A percentile compares a stretch with the other conserved stretches of the same genome.
Conservation (phyloP, 2,797 vertebrate species). For the Monodelphis domestica region DNA sequence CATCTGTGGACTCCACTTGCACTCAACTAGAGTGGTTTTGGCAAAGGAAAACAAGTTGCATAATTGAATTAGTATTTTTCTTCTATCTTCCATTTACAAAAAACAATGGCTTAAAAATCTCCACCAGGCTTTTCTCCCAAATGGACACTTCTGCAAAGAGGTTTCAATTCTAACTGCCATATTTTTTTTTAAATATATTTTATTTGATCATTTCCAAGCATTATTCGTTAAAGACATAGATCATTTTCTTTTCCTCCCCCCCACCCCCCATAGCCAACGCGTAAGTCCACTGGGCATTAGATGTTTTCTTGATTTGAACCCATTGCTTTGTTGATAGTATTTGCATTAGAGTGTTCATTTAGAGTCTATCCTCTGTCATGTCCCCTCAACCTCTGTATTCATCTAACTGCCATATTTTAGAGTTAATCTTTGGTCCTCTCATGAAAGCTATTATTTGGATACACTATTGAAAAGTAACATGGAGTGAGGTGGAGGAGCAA, state of each 20-base stretch:
- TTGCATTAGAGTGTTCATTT: no score
- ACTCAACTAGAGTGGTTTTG: conserved; percentile 42
- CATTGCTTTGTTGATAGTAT: no score
- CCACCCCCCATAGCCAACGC: no score
- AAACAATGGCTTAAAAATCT: conserved; percentile 47
- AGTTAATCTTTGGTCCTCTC: conserved; percentile 15
- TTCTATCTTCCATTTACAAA: conserved; percentile 34
- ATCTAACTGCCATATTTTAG: neutral
- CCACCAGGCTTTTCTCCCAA: conserved; percentile 23
- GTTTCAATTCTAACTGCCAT: conserved; percentile 15
- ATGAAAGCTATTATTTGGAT: conserved; percentile 36
- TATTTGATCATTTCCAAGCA: no score
- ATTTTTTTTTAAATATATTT: no score
- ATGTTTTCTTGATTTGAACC: no score
- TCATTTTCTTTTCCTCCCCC: no score
- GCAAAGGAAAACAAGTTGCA: conserved; percentile 54
- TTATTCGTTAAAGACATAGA: no score
- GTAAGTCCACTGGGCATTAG: no score
- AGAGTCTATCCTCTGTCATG: no score
- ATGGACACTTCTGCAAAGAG: conserved; percentile 37
- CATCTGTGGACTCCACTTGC: conserved; percentile 58
- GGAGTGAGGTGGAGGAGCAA: neutral
- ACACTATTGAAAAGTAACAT: conserved; percentile 43
- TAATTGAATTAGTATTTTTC: conserved; percentile 58
- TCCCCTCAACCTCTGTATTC: no score